Conservation (phyloP, 2,888 invertebrate genomes). For the Apotomis betuletana region DNA sequence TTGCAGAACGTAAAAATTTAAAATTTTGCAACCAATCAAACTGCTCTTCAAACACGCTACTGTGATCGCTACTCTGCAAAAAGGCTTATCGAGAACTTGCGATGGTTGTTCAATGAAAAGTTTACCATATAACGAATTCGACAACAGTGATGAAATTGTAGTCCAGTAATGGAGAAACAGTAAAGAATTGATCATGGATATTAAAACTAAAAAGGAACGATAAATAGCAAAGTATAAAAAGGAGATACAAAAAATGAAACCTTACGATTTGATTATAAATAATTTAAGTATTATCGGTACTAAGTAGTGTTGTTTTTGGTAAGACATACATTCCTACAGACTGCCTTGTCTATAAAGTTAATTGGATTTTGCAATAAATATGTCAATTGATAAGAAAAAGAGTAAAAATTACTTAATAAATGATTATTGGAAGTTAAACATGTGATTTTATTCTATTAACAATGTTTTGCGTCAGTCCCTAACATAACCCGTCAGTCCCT, state of each 20-base stretch:
- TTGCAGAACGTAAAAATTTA: slow-evolving; percentile 38
- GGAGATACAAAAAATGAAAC: slow-evolving; percentile 14
- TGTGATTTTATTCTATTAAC: no score
- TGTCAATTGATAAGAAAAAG: no score
- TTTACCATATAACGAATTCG: slow-evolving; percentile 37
- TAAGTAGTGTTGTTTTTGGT: no score
- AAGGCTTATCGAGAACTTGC: slow-evolving; percentile 40
- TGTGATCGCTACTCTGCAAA: slow-evolving; percentile 42
- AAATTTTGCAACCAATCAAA: slow-evolving; percentile 36
- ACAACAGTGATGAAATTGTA: slow-evolving; percentile 16
- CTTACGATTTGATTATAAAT: background rate
- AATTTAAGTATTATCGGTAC: no score
- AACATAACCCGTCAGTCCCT: slow-evolving; percentile 19
- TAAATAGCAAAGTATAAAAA: slow-evolving; percentile 21
- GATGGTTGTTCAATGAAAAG: slow-evolving; percentile 29
- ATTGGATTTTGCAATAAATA: no score
- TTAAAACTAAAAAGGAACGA: slow-evolving; percentile 42
- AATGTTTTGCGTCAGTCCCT: slow-evolving; percentile 38
- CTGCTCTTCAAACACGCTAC: slow-evolving; percentile 33
- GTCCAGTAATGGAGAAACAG: slow-evolving; percentile 40
- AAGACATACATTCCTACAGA: no score
- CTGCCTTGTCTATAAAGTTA: no score
- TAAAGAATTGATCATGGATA: slow-evolving; percentile 41
- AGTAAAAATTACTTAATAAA: no score
- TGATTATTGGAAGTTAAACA: no score